These are phyloP conservation scores for Tenthredo distinguenda DNA, from an alignment of 2,888 invertebrate genomes.

Conservation along the genomic window DNA sequence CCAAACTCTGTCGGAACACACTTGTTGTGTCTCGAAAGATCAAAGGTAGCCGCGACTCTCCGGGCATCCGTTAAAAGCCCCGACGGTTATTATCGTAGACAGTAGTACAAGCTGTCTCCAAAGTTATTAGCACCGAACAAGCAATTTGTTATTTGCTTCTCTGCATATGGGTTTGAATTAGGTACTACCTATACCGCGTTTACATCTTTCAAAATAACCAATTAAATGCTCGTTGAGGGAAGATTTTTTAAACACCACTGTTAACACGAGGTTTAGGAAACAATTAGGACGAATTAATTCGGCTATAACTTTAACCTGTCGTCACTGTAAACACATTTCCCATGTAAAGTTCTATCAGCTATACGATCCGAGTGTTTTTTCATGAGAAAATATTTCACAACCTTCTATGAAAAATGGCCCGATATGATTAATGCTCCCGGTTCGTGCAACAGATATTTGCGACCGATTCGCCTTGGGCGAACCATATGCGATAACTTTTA, in stretches of 20 bases:
- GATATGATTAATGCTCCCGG: neutral
- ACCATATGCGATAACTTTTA: neutral
- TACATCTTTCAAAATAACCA: neutral
- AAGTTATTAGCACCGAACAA: slow-evolving; percentile 47
- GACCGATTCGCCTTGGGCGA: neutral
- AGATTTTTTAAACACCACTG: too few species aligned
- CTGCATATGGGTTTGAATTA: slow-evolving; percentile 11
- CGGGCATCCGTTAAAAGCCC: slow-evolving; percentile 33
- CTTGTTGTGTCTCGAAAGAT: slow-evolving; percentile 42
- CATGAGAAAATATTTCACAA: neutral
- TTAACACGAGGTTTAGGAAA: slow-evolving; percentile 22
- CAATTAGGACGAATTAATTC: slow-evolving; percentile 18
- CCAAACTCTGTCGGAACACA: slow-evolving; percentile 34
- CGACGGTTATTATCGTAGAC: slow-evolving; percentile 15
- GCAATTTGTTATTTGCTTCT: slow-evolving; percentile 42
- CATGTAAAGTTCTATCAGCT: neutral
- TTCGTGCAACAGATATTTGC: neutral
- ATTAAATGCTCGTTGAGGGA: slow-evolving; percentile 27
- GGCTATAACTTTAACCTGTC: neutral
- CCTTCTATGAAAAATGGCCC: too few species aligned
- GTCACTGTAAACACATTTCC: neutral
- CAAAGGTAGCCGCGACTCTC: slow-evolving; percentile 32
- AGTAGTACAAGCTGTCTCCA: slow-evolving; percentile 48
- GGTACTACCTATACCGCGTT: slow-evolving; percentile 8
- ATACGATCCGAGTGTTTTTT: neutral